phyloP scores from a whole-genome alignment of 2,888 invertebrate genomes.

The Litoditis marina region DNA sequence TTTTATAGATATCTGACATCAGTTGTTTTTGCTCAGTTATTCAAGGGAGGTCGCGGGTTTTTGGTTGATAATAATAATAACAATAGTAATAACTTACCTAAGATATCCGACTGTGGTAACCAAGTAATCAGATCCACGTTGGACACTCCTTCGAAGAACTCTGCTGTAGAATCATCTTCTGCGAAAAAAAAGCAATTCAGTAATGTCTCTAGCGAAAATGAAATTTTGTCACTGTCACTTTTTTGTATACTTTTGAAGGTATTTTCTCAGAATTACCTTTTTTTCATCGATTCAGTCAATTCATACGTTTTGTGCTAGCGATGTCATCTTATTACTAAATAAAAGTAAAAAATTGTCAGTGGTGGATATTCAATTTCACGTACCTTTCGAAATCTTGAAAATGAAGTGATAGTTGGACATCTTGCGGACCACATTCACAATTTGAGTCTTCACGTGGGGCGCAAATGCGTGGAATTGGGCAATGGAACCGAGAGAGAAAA shows the following conservation, averaged over 20 bases:
- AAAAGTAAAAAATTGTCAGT: no score
- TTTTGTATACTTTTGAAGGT: no score
- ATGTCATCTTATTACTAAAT: no score
- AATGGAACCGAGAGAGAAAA: conserved; percentile 47
- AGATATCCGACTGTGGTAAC: conserved; percentile 55
- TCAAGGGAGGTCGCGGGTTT: no score
- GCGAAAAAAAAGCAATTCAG: not conserved
- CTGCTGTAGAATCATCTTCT: conserved; percentile 36
- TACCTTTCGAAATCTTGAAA: conserved; percentile 43
- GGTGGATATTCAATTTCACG: no score
- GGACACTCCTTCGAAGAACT: conserved; percentile 26
- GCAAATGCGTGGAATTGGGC: conserved; percentile 22
- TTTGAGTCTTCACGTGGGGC: conserved; percentile 13
- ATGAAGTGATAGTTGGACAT: conserved; percentile 51
- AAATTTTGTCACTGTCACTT: no score
- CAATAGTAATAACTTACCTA: conserved; percentile 26
- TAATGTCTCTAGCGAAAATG: not conserved
- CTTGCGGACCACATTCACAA: conserved; percentile 18
- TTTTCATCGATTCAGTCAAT: no score
- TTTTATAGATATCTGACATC: no score
- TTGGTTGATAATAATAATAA: no score
- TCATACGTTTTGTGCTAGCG: no score
- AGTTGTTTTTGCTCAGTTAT: no score
- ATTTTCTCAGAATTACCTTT: no score
- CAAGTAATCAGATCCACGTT: conserved; percentile 53